Evolutionary conservation across 1,140 invertebrate genomes (phyloP).

Genomic region (Daktulosphaira vitifoliae): DNA sequence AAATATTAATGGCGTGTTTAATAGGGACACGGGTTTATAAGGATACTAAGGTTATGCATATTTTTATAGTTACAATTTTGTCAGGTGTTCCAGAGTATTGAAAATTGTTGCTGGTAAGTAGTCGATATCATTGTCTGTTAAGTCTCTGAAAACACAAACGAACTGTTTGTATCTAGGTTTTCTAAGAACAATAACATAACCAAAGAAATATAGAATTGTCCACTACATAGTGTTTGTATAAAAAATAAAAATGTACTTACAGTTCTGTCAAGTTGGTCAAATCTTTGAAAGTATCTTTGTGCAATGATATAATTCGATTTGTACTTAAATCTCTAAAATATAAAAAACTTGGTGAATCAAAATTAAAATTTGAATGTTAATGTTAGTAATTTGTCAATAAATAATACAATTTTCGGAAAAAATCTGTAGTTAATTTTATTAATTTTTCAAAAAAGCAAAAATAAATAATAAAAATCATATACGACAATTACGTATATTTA

Average conservation of each 20-base stretch:
- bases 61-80: conserved; percentile 54
- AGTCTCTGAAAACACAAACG: conserved; percentile 48
- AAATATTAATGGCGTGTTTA: not conserved
- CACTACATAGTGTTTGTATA: not conserved
- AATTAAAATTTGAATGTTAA: not conserved
- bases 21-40: too few species aligned
- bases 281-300: conserved; percentile 62
- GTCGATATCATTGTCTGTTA: conserved; percentile 69
- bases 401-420: too few species aligned
- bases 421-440: too few species aligned
- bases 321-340: conserved; percentile 62
- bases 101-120: conserved; percentile 65
- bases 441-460: too few species aligned
- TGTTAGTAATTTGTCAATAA: too few species aligned
- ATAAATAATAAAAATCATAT: too few species aligned
- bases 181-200: not conserved
- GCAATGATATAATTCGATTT: conserved; percentile 60
- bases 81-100: conserved; percentile 57
- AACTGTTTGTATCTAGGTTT: too few species aligned
- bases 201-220: not conserved
- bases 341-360: conserved; percentile 10
- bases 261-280: conserved; percentile 58
- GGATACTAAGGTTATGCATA: too few species aligned
- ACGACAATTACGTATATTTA: too few species aligned
- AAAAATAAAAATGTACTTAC: conserved; percentile 34